Base-by-base conservation (phyloP, 2,888 invertebrate species). In the Megalurothrips usitatus region DNA sequence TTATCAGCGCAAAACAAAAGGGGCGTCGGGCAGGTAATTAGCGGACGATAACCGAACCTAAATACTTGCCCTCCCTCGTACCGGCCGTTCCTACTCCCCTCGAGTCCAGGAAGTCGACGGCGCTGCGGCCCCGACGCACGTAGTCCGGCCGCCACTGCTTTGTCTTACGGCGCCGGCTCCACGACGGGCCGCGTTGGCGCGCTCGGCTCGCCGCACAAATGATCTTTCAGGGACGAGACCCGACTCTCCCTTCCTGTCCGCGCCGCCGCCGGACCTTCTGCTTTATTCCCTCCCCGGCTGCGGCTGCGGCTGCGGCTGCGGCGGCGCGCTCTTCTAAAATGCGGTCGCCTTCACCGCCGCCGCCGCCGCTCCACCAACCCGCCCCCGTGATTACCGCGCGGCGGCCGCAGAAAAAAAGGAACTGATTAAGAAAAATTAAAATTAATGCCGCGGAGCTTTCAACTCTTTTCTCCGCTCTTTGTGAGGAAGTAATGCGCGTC, bases 341-440 rank as follows among this genome's bases (percentile, higher is more conserved):
- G 34, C 34, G 34, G 34, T 43, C 34, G 34, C 3, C 34, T n/a
- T 43, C 34, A 43, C 58, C 14, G 6, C 14, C 52, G 52, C 14
- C 49, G 49, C 49, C 34, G 34, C 34, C 34, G 34, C 34, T 2
- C 34, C 34, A 43, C 34, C 34, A 6, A 12, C 23, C 68, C 68
- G 68, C 68, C 68, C 68, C 68, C 26, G 68, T 26, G 68, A 75
- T 75, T 75, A 75, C 68, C 10, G 68, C 68, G 23, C 3, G 68
- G 58, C 52, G 63, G n/a, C 63, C 19, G 63, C 63, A n/a, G 9
- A n/a, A 11, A 9, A 68, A 75, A 68, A 75, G 26, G 26, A 26
- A 26, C 23, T 75, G 68, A 75, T 75, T 75, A 75, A 75, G 68
- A 75, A 75, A 75, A 75, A 75, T 75, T 75, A 75, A 75, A 75